Percentiles rank a stretch among this genome's conserved stretches.
phyloP scores from a whole-genome alignment of 2,797 vertebrate genomes.

The Bovichtus variegatus region DNA sequence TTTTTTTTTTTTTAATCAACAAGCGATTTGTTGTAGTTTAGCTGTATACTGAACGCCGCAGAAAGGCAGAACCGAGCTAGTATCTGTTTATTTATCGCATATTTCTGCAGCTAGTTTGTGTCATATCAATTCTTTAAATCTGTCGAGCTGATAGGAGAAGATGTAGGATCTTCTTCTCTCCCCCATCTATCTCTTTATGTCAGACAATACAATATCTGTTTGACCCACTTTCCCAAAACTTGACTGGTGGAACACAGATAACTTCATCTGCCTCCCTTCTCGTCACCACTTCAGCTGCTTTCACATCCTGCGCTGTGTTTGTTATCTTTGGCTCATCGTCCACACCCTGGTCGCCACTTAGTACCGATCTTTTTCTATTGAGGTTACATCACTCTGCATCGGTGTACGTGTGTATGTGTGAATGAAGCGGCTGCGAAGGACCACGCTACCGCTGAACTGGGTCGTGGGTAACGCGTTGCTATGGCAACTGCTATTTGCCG shows the following conservation, averaged over 20 bases:
- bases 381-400: slow-evolving; percentile 56
- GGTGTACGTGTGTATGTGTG: slow-evolving; percentile 20
- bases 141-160: background rate
- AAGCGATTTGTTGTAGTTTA: too few species aligned
- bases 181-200: background rate
- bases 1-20: too few species aligned
- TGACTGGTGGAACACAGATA: background rate
- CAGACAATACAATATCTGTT: slow-evolving; percentile 6
- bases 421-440: slow-evolving; percentile 34
- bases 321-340: slow-evolving; percentile 2
- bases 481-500: slow-evolving; percentile 91
- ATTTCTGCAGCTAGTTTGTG: too few species aligned
- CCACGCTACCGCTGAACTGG: slow-evolving; percentile 85
- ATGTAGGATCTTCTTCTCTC: background rate
- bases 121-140: background rate
- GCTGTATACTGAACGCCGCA: too few species aligned
- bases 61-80: too few species aligned
- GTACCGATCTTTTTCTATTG: background rate
- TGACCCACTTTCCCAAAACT: slow-evolving; percentile 41
- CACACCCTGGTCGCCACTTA: background rate
- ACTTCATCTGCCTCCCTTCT: background rate
- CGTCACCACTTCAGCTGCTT: background rate
- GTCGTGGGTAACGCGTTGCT: slow-evolving; percentile 93
- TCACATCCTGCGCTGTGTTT: background rate
- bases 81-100: too few species aligned